Evolutionary conservation across 2,113 vertebrate genomes (phyloP), one percentile per base, ranked within the genome.

Genomic region (Stercorarius parasiticus): DNA sequence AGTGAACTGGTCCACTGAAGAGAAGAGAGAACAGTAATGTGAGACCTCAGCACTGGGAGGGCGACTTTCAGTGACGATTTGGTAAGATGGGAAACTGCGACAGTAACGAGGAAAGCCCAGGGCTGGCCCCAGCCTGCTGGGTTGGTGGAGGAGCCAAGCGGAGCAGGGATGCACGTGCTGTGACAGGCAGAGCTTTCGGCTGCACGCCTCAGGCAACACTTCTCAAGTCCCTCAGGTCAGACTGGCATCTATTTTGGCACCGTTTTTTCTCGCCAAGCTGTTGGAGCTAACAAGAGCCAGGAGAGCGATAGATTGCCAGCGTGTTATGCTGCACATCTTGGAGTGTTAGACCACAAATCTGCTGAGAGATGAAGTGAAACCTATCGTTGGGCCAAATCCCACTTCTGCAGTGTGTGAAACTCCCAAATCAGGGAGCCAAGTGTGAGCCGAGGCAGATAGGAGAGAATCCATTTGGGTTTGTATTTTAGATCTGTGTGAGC

Each of bases 301-400:
- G 45, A 90, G 91, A 88, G 43, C 73, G 91, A 95, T 93, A 96
- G 91, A 95, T 96, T 96, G 94, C 93, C 94, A 43, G 91, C 2
- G 0, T 90, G 93, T 94, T 95, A 7, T 83, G 87, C 86, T 97
- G 93, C 95, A 94, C 93, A 90, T 93, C 93, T 82, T 50, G 72
- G 87, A 97, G 95, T 86, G 97, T 97, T 93, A 96, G 95, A 93
- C 96, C 93, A 97, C 95, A 97, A 97, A 97, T 97, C 95, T 97
- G 95, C 93, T 43, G 81, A 85, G 70, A 97, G 58, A 89, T 85
- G 66, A 87, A 93, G 62, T 7, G 82, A 94, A 97, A 74, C 23
- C 64, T 5, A 43, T 58, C 14, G 0, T 6, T 59, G 87, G 89
- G 90, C 94, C 96, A 97, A 81, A 62, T 88, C 91, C 84, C 71